phyloP scores from a whole-genome alignment of 2,888 invertebrate genomes.

The Habroteleia sp. region DNA sequence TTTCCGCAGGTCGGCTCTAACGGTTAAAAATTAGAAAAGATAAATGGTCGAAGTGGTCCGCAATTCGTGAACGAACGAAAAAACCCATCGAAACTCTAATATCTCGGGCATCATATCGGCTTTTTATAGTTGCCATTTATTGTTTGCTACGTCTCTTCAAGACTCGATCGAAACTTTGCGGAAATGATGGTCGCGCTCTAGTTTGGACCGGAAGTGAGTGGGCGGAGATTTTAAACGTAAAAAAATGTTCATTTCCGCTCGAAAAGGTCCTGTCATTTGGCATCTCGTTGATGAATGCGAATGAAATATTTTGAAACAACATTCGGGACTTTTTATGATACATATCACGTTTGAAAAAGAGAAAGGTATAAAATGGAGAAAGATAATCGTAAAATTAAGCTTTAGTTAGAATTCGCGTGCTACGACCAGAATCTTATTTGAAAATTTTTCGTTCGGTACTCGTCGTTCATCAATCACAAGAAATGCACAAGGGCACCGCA shows the following conservation, averaged over 20 bases:
- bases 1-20: constrained; percentile 27
- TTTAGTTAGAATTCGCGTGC: neutral
- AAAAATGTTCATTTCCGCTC: too few species aligned
- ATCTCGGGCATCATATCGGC: constrained; percentile 49
- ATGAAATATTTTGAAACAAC: constrained; percentile 1
- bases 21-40: constrained; percentile 43
- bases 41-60: constrained; percentile 21
- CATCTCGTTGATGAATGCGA: constrained; percentile 12
- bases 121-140: constrained; percentile 58
- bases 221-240: constrained; percentile 20
- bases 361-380: neutral
- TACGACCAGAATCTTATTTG: constrained; percentile 5
- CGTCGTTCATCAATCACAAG: constrained; percentile 37
- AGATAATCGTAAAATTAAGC: constrained; percentile 6
- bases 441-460: constrained; percentile 37
- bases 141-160: constrained; percentile 51
- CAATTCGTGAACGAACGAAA: constrained; percentile 43
- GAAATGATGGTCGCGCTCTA: constrained; percentile 54
- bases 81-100: constrained; percentile 52
- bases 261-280: constrained; percentile 19
- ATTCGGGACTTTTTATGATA: constrained; percentile 13
- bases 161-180: constrained; percentile 43
- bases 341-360: constrained; percentile 22
- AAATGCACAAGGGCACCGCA: constrained; percentile 26
- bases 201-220: constrained; percentile 25